Evolutionary conservation across 53 echinoderm and acorn worm genomes (phyloP), one percentile per base, ranked within the genome.

Genomic region (Glandiceps talaboti): DNA sequence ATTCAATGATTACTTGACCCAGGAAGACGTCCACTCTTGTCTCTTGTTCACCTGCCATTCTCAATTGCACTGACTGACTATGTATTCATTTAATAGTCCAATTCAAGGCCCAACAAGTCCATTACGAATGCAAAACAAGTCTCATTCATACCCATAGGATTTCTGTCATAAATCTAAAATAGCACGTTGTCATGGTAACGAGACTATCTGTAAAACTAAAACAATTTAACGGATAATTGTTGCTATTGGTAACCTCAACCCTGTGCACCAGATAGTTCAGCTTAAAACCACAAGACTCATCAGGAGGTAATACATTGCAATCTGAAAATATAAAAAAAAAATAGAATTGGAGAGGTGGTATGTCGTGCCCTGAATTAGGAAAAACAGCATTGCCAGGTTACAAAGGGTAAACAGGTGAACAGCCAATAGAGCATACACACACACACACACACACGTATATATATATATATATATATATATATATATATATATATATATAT

Each of bases 401-500:
- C n/a, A n/a, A n/a, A n/a, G n/a, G n/a, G n/a, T n/a, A n/a, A n/a
- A n/a, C n/a, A n/a, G n/a, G n/a, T n/a, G n/a, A 12, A 45, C 64
- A 45, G 64, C 64, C 64, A 45, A 45, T 45, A 45, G 64, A 45
- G 64, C 64, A 12, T 6, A 45, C 64, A 45, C 64, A 6, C 20
- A 45, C 64, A 45, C 64, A 6, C 64, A 6, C 30, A 30, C 30
- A 26, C 30, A 28, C 30, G 30, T 29, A 28, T 77, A 26, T 6
- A 77, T 77, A 26, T 77, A 77, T 77, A 26, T 77, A 77, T 77
- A 26, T 77, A 30, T 77, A 26, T 29, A 77, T 25, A 1, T 30
- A 77, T 30, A 30, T 77, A 77, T 77, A 26, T 77, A 30, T 77
- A 30, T 77, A 77, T 77, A 30, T 77, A 77, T 77, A 26, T 30